Evolutionary conservation across 53 echinoderm and acorn worm species (phyloP), one percentile per base, ranked within the genome.

Genomic region (Antedon mediterranea): DNA sequence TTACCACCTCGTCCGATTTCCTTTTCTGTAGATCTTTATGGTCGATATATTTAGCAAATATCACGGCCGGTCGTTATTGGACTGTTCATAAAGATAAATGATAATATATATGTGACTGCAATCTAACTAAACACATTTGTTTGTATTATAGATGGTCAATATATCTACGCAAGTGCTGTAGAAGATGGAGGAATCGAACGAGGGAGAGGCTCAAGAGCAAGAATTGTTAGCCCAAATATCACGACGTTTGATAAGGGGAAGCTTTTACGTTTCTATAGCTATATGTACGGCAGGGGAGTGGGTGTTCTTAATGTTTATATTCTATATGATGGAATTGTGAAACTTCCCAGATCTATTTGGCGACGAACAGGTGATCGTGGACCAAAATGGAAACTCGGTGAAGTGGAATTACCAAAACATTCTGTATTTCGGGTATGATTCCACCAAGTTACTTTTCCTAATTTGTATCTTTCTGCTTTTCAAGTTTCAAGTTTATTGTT

Each of bases 241-340:
- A 78, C 72, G 31, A 88, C 90, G 15, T 79, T 73, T 13, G 72
- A 81, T 33, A 79, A 70, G 4, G 82, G 78, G 11, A 89, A 89
- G 33, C 71, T 97, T 6, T 75, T 97, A 11, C 86, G 91, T 8
- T 97, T 97, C 76, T 90, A 85, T 77, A 89, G 88, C 74, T 84
- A 73, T 73, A 92, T 92, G 98, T 92, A 78, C 57, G 98, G 98
- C 29, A 86, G 81, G 42, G 79, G 82, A 44, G 75, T 97, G 9
- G 92, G 91, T 4, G 82, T 84, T 7, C 73, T 97, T 32, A 85
- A 92, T 23, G 90, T 88, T 14, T 97, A 89, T 37, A 85, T 91
- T 32, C 78, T 92, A 0, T 72, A 90, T 1, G 73, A 84, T 28
- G 92, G 92, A 0, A 80, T 75, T n/a, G 77, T 33, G 13, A 76